Evolutionary conservation across 2,797 vertebrate genomes (phyloP).

Genomic region (Sibirionetta formosa): DNA sequence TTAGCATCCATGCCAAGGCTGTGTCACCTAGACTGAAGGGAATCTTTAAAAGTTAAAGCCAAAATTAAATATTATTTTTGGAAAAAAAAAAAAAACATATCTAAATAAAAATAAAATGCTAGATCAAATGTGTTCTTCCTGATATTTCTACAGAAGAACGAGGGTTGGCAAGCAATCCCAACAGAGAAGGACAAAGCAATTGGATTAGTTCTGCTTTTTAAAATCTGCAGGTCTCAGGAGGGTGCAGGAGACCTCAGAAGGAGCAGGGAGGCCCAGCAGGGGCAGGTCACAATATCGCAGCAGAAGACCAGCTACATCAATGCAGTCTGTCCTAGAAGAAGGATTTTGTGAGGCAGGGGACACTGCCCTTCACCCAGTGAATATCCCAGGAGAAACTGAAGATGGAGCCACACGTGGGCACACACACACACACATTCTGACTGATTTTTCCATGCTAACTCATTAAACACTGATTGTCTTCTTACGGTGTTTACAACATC

Average conservation of each 20-base stretch:
- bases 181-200: neutral
- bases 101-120: neutral
- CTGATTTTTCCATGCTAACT: neutral
- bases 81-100: no score
- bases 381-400: neutral
- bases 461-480: neutral
- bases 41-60: neutral
- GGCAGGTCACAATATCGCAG: fast-evolving
- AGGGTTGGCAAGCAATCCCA: neutral
- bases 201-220: neutral
- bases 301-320: neutral
- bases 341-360: neutral
- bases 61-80: neutral
- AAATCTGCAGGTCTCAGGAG: neutral
- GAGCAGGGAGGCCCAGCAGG: neutral
- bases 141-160: neutral
- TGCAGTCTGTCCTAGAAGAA: neutral
- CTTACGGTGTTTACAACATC: neutral
- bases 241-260: neutral
- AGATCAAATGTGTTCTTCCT: neutral
- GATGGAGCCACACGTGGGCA: neutral
- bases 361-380: neutral
- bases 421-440: neutral
- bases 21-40: neutral
- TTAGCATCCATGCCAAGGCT: neutral